These are phyloP conservation scores for Hippocampus mohnikei DNA, from an alignment of 2,113 vertebrate genomes.

Conservation along the genomic window DNA sequence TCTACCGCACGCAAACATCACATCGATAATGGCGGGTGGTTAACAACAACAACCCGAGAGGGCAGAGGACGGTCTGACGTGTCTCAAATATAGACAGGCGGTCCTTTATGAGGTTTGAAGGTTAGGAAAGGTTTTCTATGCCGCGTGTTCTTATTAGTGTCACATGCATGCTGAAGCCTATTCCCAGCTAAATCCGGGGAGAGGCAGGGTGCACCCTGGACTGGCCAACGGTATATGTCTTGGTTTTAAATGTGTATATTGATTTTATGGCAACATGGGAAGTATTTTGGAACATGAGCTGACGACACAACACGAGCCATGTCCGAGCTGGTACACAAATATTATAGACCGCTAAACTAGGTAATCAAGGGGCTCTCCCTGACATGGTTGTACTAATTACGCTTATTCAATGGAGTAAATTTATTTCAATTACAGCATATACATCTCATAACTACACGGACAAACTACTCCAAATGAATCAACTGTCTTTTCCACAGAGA, in stretches of 20 bases:
- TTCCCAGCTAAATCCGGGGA: not conserved
- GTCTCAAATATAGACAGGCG: not conserved
- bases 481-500: conserved; percentile 52
- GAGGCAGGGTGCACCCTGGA: not conserved
- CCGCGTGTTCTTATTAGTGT: not conserved
- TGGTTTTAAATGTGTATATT: not conserved
- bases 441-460: conserved; percentile 38
- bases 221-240: no score
- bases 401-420: conserved; percentile 39
- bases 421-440: conserved; percentile 39
- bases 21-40: not conserved
- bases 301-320: not conserved
- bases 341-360: not conserved
- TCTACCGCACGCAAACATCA: conserved; percentile 80
- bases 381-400: conserved; percentile 36
- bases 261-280: not conserved
- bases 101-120: not conserved
- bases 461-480: conserved; percentile 44
- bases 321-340: not conserved
- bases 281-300: not conserved
- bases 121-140: not conserved
- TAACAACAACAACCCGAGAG: not conserved
- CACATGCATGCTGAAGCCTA: no score
- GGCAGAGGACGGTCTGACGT: not conserved
- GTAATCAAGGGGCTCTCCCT: not conserved